Base-by-base conservation (phyloP, 2,888 invertebrate genomes). In the Pammene aurita region DNA sequence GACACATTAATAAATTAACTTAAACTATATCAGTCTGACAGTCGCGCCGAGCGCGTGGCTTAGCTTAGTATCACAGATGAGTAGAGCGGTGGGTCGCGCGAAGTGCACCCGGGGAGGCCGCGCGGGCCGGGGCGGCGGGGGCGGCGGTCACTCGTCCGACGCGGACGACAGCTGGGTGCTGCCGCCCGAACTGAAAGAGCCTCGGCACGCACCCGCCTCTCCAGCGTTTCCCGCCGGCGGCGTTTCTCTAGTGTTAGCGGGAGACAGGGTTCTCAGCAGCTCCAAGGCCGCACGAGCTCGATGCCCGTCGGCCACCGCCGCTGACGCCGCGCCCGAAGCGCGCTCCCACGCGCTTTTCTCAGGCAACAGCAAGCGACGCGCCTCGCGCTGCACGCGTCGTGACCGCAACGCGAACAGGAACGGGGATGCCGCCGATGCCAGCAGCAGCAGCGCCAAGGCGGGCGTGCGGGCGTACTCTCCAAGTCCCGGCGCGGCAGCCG, bases 401-500 rank as follows among this genome's bases (percentile, higher is more conserved):
- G 95, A 96, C 5, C 96, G 93, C 85, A 96, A 94, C 44, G 96
- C 96, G 84, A 96, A 96, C 60, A 96, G 91, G 80, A 96, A 93
- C 16, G 96, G 96, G 58, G 96, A 96, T 26, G 95, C 92, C 61
- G 95, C 95, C 46, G 94, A 91, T 57, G 95, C 93, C 50, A 95
- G 92, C 66, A 96, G 86, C 68, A 95, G 87, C 69, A 95, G 78
- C 16, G 94, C 93, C 52, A 93, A 74, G 64, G 93, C 89, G 34
- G 93, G 90, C 77, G 93, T 92, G 42, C 93, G 83, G 42, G 90
- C 90, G 72, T 89, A 86, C 56, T 88, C 86, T 0, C 89, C 92
- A 44, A 93, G 79, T 63, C 94, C 94, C 38, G 93, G 88, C 73
- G 93, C 92, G 5, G 93, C 86, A 2, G 90, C 88, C 2, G 86